These are phyloP conservation scores for Columbina picui DNA, from an alignment of 2,113 vertebrate species.

Conservation along the genomic window DNA sequence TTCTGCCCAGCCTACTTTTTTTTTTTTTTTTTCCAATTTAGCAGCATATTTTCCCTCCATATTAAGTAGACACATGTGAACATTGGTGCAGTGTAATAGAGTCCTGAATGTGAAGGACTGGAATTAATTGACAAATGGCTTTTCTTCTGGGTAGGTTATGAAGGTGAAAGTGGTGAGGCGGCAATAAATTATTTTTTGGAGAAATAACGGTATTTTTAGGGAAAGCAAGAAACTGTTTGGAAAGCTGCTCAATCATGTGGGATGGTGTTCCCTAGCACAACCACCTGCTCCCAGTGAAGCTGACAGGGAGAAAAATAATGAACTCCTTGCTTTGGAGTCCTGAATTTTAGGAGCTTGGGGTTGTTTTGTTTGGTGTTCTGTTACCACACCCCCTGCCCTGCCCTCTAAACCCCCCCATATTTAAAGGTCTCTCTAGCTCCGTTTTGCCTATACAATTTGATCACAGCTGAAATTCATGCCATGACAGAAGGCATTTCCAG, in stretches of 20 bases:
- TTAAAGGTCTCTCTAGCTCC: background rate
- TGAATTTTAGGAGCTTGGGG: background rate
- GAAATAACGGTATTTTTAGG: background rate
- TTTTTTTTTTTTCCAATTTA: background rate
- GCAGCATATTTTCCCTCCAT: background rate
- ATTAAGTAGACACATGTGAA: background rate
- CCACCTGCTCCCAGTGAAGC: background rate
- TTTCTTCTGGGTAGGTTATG: background rate
- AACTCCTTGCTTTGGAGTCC: background rate
- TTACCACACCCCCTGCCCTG: too few relatives aligned
- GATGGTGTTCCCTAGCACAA: background rate
- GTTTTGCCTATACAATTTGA: background rate
- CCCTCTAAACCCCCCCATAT: background rate
- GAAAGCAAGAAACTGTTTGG: background rate
- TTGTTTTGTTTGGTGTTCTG: background rate
- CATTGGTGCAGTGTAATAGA: background rate
- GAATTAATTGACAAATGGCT: slow-evolving; percentile 16
- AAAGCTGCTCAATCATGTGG: background rate
- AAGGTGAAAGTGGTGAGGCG: background rate
- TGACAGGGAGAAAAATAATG: background rate
- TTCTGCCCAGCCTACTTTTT: background rate
- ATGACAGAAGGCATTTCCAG: background rate
- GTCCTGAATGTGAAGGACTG: background rate
- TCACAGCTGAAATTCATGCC: background rate
- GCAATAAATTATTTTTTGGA: background rate